Evolutionary conservation across 2,888 invertebrate species (phyloP), one percentile per base, ranked within the genome.

Genomic region (Melieria picta): DNA sequence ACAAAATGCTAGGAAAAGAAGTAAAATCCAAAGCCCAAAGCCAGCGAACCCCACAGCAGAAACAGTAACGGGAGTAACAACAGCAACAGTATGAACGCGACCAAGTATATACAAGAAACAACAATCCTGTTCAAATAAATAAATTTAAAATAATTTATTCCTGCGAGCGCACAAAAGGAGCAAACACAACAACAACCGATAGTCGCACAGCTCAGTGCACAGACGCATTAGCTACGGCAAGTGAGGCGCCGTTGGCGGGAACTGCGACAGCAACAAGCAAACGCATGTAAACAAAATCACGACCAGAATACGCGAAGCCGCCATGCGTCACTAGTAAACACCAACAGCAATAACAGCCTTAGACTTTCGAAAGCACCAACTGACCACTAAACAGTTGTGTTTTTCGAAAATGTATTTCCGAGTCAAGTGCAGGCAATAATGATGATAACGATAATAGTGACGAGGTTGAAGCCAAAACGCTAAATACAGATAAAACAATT

Each of bases 141-240:
- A 74, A 74, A 74, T 74, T 70, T 72, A 72, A 74, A 74, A 61
- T 72, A 74, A 72, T 74, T 72, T 74, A 74, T 70, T 72, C 74
- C 65, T 72, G 67, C 56, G 60, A 72, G 55, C 55, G 42, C 11
- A 48, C 30, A 64, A 58, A 50, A 67, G 67, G 7, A 60, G 46
- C 57, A 65, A 68, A 65, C 50, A 62, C 43, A 65, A 65, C 45
- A 47, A 50, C 10, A 64, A 30, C 47, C 70, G 58, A 46, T 56
- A 65, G 52, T 65, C 60, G 55, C 58, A 47, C 9, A 60, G 63
- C 45, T 46, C 60, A 68, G n/a, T 45, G 43, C 43, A 46, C 46
- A 69, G 45, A 4, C 11, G 62, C 52, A 61, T 30, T 30, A 30
- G 30, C 45, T 3, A 16, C 47, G 55, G 55, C 46, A 30, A 30